Evolutionary conservation across 2,888 invertebrate genomes (phyloP), one percentile per base, ranked within the genome.

Genomic region (Pollenia angustigena): DNA sequence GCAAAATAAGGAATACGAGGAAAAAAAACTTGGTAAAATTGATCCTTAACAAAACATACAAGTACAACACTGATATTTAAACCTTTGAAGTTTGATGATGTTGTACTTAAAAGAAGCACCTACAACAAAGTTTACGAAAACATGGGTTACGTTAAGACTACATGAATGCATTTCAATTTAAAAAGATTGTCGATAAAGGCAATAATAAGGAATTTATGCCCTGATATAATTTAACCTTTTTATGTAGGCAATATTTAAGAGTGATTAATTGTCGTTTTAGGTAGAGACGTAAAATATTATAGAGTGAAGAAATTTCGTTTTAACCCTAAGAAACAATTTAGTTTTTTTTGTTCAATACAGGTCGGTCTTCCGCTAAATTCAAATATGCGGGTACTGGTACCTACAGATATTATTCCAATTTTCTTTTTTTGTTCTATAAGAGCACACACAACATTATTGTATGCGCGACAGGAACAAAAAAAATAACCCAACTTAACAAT

Each of bases 41-140:
- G 50, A 81, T 76, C 40, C 52, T 52, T 76, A 46, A 72, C 66
- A 62, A 66, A 52, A 32, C 32, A 32, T 32, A 32, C 32, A 32
- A 44, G 46, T 72, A 40, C 52, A 48, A 48, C 16, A 76, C 50
- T 32, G 48, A 69, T 62, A 48, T 69, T 71, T 81, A 56, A 80
- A 85, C 56, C 54, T 81, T 80, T 85, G 42, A 85, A 89, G 84
- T 88, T 88, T 88, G 54, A 81, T 58, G 46, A 2, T 50, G 50
- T 32, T 44, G 60, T 8, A 52, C 18, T 52, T 11, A 8, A 1
- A 4, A 52, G 32, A 80, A 62, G 62, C 80, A 71, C 80, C 71
- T 71, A 71, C 69, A 62, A 46, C 11, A 80, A 54, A 12, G 32
- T 32, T 32, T 32, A 32, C 16, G n/a, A 8, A 12, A 8, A 16